These are phyloP conservation scores for Troglohyphantes excavatus DNA, from an alignment of 2,888 invertebrate species.

Conservation along the genomic window DNA sequence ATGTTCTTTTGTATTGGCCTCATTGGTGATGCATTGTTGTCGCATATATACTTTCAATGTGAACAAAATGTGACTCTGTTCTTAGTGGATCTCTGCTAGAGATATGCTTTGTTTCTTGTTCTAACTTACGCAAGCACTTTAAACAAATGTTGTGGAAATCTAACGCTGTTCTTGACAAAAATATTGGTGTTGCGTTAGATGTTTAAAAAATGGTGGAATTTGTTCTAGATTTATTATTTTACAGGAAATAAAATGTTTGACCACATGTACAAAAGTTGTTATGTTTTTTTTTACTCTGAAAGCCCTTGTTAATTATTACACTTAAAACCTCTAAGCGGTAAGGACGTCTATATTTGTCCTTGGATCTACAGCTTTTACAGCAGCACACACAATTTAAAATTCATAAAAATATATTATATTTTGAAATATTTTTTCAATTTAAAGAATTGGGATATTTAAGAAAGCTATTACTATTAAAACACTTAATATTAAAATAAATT, in stretches of 20 bases:
- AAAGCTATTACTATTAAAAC: too few relatives aligned
- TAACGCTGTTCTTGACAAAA: conserved; percentile 61
- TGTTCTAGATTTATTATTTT: conserved; percentile 77
- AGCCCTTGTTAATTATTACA: too few relatives aligned
- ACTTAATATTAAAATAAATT: too few relatives aligned
- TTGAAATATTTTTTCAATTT: too few relatives aligned
- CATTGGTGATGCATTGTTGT: conserved; percentile 45
- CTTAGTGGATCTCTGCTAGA: conserved; percentile 58
- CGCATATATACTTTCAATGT: conserved; percentile 46
- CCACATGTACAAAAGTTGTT: conserved; percentile 40
- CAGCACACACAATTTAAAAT: too few relatives aligned
- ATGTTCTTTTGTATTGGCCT: conserved; percentile 49
- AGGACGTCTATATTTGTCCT: too few relatives aligned
- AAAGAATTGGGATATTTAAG: too few relatives aligned
- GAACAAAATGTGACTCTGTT: conserved; percentile 30
- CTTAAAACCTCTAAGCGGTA: too few relatives aligned
- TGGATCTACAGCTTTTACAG: too few relatives aligned
- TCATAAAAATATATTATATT: too few relatives aligned
- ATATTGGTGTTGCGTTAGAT: conserved; percentile 72
- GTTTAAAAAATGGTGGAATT: conserved; percentile 52
- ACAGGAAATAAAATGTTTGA: conserved; percentile 71
- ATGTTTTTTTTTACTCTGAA: too few relatives aligned
- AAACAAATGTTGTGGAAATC: conserved; percentile 60
- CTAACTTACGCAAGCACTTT: conserved; percentile 62
- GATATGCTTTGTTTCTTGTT: conserved; percentile 57